Evolutionary conservation across 1,140 invertebrate species (phyloP).

Genomic region (Drosophila ohnishii): DNA sequence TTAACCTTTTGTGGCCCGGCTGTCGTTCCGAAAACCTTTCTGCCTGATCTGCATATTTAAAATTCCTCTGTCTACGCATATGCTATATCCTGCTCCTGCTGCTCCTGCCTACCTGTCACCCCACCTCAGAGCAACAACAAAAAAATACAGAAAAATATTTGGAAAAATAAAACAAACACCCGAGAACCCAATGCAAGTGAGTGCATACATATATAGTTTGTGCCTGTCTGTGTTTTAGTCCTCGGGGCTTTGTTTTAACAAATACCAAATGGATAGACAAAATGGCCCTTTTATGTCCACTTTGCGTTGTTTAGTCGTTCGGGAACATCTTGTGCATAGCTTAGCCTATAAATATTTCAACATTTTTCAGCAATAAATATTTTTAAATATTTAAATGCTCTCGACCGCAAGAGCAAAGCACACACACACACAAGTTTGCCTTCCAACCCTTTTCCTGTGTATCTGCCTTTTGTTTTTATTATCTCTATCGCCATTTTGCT

Average conservation of each 20-base stretch:
- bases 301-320: slow-evolving; percentile 18
- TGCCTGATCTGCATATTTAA: slow-evolving; percentile 75
- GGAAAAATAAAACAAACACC: slow-evolving; percentile 12
- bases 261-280: slow-evolving; percentile 43
- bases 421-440: slow-evolving; percentile 45
- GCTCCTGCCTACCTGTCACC: slow-evolving; percentile 21
- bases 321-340: slow-evolving; percentile 56
- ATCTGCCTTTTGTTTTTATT: slow-evolving; percentile 56
- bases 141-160: slow-evolving; percentile 14
- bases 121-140: slow-evolving; percentile 1
- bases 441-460: slow-evolving; percentile 1
- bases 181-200: slow-evolving; percentile 31
- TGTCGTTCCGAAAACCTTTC: slow-evolving; percentile 44
- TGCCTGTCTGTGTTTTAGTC: slow-evolving; percentile 22
- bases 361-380: slow-evolving; percentile 76
- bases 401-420: slow-evolving; percentile 51
- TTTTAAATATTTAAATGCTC: slow-evolving; percentile 73
- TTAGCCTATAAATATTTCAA: slow-evolving; percentile 67
- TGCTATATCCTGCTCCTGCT: slow-evolving; percentile 14
- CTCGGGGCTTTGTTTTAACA: slow-evolving; percentile 46
- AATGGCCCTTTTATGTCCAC: slow-evolving; percentile 47
- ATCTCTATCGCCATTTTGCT: slow-evolving; percentile 69
- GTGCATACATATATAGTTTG: slow-evolving; percentile 12
- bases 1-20: slow-evolving; percentile 50
- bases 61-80: slow-evolving; percentile 59